Base-by-base conservation (phyloP, 2,888 invertebrate species). In the Ctena decussata region DNA sequence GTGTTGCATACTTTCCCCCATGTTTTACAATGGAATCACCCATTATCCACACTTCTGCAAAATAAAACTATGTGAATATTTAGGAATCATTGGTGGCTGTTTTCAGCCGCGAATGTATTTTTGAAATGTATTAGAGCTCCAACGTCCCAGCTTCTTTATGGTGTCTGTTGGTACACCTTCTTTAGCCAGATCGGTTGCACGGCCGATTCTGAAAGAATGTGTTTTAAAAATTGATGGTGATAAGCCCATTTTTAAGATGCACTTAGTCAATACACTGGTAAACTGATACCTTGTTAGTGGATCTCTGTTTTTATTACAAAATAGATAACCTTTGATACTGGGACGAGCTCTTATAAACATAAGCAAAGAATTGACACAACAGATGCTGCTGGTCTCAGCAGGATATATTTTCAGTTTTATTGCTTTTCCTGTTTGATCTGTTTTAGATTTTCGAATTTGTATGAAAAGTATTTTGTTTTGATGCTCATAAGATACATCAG, bases 31-130 rank as follows among this genome's bases (percentile, higher is more conserved):
- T 12, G 6, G 69, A 69, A n/a, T 69, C 69, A 8, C 69, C 69
- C 3, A 69, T 30, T 11, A 69, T 69, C 69, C 69, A 69, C 6
- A 69, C n/a, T 37, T 69, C 69, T 69, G 69, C 30, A 69, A 69
- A 35, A n/a, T 15, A 35, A 21, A 37, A 69, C 37, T 32, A n/a
- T 69, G 32, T 69, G 24, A 35, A n/a, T 30, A 69, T 27, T 18
- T 69, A 12, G 5, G 6, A 21, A n/a, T n/a, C n/a, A n/a, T n/a
- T n/a, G 32, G 27, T 53, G 5, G 6, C 6, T 12, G 24, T 53
- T 53, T 53, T 53, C 35, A 69, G 6, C 5, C 27, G 27, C 69
- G 37, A 27, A 69, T 37, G 24, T 69, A 69, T 53, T 69, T 32
- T 69, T 69, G 12, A 69, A 35, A 69, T 8, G 32, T 30, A 11